phyloP scores from a whole-genome alignment of 2,888 invertebrate genomes.

The Tuberolachnus salignus region DNA sequence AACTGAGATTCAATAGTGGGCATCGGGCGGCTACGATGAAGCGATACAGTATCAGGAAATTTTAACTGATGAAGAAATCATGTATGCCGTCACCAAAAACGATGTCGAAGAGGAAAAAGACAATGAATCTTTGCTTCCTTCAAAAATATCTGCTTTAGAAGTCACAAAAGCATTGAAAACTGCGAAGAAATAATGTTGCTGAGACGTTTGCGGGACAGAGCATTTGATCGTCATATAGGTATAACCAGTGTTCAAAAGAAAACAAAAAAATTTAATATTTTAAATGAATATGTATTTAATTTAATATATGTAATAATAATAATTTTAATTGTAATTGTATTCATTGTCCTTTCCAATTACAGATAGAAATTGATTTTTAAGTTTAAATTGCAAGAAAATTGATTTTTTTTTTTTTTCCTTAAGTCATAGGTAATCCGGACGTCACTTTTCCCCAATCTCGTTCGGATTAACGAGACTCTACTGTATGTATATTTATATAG shows the following conservation, averaged over 20 bases:
- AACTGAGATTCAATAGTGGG: conserved; percentile 15
- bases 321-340: not conserved
- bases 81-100: not conserved
- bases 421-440: conserved; percentile 19
- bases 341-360: too few species aligned
- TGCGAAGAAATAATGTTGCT: conserved; percentile 32
- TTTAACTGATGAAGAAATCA: not conserved
- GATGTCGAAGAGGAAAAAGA: conserved; percentile 17
- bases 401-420: too few species aligned
- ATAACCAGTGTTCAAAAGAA: conserved; percentile 4
- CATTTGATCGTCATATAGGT: conserved; percentile 23
- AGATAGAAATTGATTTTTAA: too few species aligned
- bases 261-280: conserved; percentile 13
- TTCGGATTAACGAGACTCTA: conserved; percentile 6
- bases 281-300: not conserved
- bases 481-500: not conserved
- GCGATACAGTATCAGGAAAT: not conserved
- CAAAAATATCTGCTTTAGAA: conserved; percentile 23
- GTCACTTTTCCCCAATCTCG: conserved; percentile 8
- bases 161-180: conserved; percentile 20
- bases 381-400: too few species aligned
- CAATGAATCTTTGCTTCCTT: conserved; percentile 10
- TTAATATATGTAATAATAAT: not conserved
- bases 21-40: not conserved
- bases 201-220: too few species aligned